Conservation (phyloP, 2,797 vertebrate genomes). For the Scomberomorus guttatus region DNA sequence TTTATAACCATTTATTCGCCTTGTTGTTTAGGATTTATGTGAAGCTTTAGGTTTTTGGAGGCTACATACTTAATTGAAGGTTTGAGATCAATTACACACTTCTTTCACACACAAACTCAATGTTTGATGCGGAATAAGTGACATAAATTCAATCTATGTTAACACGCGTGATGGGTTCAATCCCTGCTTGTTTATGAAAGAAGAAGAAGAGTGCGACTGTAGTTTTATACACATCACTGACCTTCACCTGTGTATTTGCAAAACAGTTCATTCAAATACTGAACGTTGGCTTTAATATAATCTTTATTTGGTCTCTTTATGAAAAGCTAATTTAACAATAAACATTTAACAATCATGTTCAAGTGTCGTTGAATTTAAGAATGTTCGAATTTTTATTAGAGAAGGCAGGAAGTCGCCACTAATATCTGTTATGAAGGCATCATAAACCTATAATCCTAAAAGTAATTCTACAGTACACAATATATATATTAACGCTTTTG, state of each 20-base stretch:
- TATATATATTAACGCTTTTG: constrained; percentile 47
- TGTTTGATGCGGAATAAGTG: not conserved
- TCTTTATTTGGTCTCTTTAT: not conserved
- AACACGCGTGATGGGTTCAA: no score
- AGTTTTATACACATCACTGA: not conserved
- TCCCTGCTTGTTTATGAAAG: no score
- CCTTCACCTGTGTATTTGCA: no score
- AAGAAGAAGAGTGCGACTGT: no score
- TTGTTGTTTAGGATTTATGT: no score
- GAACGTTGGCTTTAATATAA: not conserved
- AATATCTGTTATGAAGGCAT: constrained; percentile 24
- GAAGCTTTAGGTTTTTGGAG: no score
- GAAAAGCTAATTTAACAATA: not conserved
- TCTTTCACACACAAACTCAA: not conserved
- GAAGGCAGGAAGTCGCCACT: not conserved
- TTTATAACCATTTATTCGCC: no score
- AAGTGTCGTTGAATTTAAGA: constrained; percentile 10
- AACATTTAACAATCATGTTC: not conserved
- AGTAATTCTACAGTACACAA: constrained; percentile 33
- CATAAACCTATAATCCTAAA: constrained; percentile 44
- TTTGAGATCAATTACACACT: not conserved
- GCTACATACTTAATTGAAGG: no score
- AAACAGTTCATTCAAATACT: no score
- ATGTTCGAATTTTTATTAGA: constrained; percentile 3
- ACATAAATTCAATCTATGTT: not conserved